phyloP scores from a whole-genome alignment of 2,113 vertebrate genomes.

The Tragulus kanchil region DNA sequence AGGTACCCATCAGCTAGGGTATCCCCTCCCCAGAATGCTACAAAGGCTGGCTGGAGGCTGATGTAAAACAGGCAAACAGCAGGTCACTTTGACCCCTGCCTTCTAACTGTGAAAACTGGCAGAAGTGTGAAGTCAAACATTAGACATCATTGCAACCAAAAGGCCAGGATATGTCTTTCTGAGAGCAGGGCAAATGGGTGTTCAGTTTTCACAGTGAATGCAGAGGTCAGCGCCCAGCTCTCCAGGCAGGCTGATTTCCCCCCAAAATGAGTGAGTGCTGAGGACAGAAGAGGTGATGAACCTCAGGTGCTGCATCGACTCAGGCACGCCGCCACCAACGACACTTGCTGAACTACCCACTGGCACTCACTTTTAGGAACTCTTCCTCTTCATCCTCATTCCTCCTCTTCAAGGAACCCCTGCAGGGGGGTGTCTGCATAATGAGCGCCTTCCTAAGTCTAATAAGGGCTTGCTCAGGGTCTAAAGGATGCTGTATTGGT shows the following conservation, averaged over 20 bases:
- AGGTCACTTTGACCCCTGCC: not conserved
- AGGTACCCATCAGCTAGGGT: not conserved
- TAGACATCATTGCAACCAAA: not conserved
- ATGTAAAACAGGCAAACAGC: not conserved
- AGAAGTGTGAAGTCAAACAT: not conserved
- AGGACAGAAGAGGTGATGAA: not conserved
- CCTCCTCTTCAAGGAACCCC: not conserved
- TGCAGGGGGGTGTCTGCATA: not conserved
- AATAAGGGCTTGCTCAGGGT: not conserved
- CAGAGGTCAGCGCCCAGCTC: not conserved
- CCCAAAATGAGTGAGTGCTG: too few relatives aligned
- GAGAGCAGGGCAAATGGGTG: not conserved
- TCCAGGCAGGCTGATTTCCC: not conserved
- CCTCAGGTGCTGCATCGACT: not conserved
- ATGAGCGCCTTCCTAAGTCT: not conserved
- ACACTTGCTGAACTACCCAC: not conserved
- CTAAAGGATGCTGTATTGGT: not conserved
- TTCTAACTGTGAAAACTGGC: not conserved
- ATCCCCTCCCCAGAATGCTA: rapidly evolving
- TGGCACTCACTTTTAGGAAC: not conserved
- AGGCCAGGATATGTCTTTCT: not conserved
- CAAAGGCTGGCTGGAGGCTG: not conserved
- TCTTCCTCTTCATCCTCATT: not conserved
- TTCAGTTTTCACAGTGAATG: not conserved
- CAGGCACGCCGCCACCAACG: not conserved